Conservation (phyloP, 1,140 invertebrate species). For the Goniozus legneri region DNA sequence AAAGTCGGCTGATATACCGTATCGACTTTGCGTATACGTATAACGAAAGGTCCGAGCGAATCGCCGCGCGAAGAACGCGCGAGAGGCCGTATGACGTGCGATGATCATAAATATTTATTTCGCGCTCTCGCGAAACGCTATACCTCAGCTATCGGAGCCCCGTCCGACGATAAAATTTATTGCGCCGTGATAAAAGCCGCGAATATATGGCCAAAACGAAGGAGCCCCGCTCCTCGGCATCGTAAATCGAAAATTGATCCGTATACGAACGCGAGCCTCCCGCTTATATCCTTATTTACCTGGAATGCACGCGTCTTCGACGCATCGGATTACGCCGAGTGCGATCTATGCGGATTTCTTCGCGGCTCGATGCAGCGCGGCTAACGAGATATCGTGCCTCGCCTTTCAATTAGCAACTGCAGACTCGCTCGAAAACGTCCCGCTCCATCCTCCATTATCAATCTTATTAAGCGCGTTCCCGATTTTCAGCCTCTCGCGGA, state of each 20-base stretch:
- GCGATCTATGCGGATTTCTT: too few relatives aligned
- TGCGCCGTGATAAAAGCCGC: conserved; percentile 17
- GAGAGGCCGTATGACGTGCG: conserved; percentile 1
- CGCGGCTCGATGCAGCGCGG: too few relatives aligned
- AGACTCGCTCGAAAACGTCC: not conserved
- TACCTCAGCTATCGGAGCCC: not conserved
- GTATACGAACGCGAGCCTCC: not conserved
- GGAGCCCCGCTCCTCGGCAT: too few relatives aligned
- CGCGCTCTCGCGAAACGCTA: conserved; percentile 15
- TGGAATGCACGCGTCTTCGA: not conserved
- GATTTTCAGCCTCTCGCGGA: too few relatives aligned
- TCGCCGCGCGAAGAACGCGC: conserved; percentile 3
- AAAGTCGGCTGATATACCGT: too few relatives aligned
- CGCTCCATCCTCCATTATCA: conserved; percentile 10
- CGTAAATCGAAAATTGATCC: conserved; percentile 20
- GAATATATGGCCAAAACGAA: not conserved
- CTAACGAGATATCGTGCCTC: too few relatives aligned
- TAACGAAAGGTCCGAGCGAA: not conserved
- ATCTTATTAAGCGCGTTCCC: too few relatives aligned
- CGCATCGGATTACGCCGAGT: not conserved
- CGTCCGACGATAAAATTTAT: conserved; percentile 22
- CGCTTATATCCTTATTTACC: not conserved
- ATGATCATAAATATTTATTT: conserved; percentile 25
- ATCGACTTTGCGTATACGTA: too few relatives aligned
- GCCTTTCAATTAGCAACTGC: conserved; percentile 2